Conservation (phyloP, 1,140 invertebrate genomes). For the Spodoptera litura region DNA sequence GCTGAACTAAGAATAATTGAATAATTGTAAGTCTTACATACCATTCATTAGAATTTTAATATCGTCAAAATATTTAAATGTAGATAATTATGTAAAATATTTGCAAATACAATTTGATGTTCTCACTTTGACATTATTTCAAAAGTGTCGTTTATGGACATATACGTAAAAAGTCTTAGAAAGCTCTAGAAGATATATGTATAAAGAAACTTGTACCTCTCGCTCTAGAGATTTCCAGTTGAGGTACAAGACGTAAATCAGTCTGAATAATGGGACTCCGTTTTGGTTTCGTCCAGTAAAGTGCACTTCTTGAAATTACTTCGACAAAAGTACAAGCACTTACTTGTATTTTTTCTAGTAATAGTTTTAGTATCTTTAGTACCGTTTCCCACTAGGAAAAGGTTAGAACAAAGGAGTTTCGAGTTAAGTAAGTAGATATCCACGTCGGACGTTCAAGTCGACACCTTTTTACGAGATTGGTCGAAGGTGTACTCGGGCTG, state of each 20-base stretch:
- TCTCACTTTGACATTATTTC: no score
- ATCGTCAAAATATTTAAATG: no score
- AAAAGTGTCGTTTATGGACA: no score
- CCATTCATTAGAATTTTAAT: no score
- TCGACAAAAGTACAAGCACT: constrained; percentile 41
- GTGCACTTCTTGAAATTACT: constrained; percentile 63
- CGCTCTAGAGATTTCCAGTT: constrained; percentile 38
- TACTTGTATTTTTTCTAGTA: constrained; percentile 25
- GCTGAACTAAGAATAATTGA: no score
- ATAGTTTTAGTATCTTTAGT: constrained; percentile 24
- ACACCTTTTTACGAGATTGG: constrained; percentile 30
- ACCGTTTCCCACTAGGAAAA: constrained; percentile 16
- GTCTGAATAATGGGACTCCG: constrained; percentile 60
- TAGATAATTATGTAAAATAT: no score
- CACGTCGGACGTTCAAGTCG: background rate
- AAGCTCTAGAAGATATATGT: background rate
- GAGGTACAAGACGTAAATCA: constrained; percentile 59
- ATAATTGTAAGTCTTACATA: no score
- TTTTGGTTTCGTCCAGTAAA: constrained; percentile 57
- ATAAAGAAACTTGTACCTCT: background rate
- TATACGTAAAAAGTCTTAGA: background rate
- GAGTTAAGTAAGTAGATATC: constrained; percentile 35
- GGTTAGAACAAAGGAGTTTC: constrained; percentile 12
- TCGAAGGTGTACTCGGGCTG: background rate
- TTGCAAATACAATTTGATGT: no score